These are phyloP conservation scores for Unio pictorum DNA, from an alignment of 2,888 invertebrate species.

Conservation along the genomic window DNA sequence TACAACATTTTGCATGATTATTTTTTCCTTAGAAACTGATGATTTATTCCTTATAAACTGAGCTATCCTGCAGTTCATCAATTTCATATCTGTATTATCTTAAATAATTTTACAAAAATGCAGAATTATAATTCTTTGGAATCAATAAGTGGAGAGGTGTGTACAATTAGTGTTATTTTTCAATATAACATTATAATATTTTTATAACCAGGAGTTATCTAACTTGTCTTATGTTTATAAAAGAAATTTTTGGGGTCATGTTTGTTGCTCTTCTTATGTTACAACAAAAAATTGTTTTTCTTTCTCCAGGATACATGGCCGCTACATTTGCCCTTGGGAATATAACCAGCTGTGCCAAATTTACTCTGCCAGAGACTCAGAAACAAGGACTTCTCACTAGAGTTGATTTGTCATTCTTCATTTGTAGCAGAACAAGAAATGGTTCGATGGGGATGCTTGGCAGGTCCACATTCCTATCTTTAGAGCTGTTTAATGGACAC, in stretches of 20 bases:
- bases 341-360: constrained; percentile 30
- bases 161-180: too few relatives aligned
- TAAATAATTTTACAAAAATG: too few relatives aligned
- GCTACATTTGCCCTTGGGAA: constrained; percentile 50
- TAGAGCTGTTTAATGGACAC: constrained; percentile 42
- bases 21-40: too few relatives aligned
- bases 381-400: constrained; percentile 11
- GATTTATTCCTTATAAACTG: too few relatives aligned
- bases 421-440: constrained; percentile 85
- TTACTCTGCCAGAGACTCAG: constrained; percentile 18
- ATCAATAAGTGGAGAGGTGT: background rate
- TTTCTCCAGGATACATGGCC: constrained; percentile 47
- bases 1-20: too few relatives aligned
- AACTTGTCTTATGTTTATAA: background rate
- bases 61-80: too few relatives aligned
- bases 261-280: too few relatives aligned
- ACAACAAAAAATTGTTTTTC: constrained; percentile 3
- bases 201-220: too few relatives aligned
- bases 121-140: background rate
- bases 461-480: constrained; percentile 67
- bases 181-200: too few relatives aligned
- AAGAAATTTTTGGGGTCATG: background rate
- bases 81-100: too few relatives aligned
- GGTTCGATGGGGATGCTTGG: constrained; percentile 90
- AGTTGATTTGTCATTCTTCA: constrained; percentile 73